Evolutionary conservation across 2,113 vertebrate species (phyloP).

Genomic region (Axis porcinus): DNA sequence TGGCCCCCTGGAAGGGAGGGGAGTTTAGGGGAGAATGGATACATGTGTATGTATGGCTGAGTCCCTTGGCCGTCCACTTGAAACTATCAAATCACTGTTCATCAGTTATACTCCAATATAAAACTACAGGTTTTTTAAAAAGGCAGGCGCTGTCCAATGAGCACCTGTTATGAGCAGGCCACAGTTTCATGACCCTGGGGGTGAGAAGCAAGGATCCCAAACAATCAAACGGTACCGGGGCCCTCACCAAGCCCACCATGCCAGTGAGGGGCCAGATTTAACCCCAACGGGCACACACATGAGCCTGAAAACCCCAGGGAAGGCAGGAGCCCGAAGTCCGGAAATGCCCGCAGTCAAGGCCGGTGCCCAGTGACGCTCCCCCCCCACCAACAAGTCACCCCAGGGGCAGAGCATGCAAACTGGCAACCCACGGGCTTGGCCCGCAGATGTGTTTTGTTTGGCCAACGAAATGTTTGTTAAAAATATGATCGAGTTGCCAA

Average conservation of each 20-base stretch:
- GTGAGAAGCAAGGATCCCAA: background rate
- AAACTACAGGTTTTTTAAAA: background rate
- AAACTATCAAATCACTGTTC: background rate
- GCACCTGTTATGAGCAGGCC: background rate
- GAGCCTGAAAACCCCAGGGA: background rate
- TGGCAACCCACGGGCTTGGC: constrained; percentile 25
- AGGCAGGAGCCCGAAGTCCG: background rate
- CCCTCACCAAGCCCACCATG: background rate
- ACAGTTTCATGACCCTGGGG: background rate
- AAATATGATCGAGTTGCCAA: constrained; percentile 50
- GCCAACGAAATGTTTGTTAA: constrained; percentile 38
- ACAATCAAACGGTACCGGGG: background rate
- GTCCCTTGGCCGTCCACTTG: background rate
- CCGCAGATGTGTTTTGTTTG: constrained; percentile 54
- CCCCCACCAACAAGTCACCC: background rate
- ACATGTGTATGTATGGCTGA: background rate
- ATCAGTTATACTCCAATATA: background rate
- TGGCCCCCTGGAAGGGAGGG: background rate
- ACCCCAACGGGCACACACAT: background rate
- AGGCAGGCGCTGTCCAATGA: background rate
- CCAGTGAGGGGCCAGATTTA: background rate
- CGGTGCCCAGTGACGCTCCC: background rate
- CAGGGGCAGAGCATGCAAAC: background rate
- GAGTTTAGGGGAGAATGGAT: background rate
- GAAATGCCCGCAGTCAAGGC: background rate